Conservation (phyloP, 2,113 vertebrate genomes). For the Menidia beryllina region DNA sequence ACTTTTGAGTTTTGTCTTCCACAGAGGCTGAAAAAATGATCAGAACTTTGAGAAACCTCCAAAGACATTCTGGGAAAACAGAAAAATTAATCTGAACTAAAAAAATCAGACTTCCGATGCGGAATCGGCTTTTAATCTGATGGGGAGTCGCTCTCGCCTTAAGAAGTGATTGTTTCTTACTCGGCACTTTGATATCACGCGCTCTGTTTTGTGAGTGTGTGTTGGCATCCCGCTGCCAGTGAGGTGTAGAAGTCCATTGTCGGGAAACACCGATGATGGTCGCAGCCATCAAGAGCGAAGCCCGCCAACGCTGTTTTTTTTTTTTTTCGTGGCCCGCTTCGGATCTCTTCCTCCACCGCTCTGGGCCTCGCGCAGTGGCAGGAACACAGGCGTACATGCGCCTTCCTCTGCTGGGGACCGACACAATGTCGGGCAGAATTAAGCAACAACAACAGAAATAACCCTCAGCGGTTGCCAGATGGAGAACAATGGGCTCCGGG, state of each 20-base stretch:
- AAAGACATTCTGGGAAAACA: neutral
- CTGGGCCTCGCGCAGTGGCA: slow-evolving; percentile 56
- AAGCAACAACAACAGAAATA: slow-evolving; percentile 86
- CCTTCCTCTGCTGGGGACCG: slow-evolving; percentile 77
- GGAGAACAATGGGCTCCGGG: slow-evolving; percentile 84
- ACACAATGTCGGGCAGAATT: slow-evolving; percentile 84
- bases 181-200: neutral
- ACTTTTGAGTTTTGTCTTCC: neutral
- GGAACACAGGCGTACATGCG: slow-evolving; percentile 53
- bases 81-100: neutral
- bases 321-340: slow-evolving; percentile 70
- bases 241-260: slow-evolving; percentile 6
- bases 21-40: neutral
- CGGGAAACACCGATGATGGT: slow-evolving; percentile 13
- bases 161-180: neutral
- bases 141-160: neutral
- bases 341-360: slow-evolving; percentile 60
- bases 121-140: neutral
- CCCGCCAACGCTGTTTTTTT: slow-evolving; percentile 20
- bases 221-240: slow-evolving; percentile 2
- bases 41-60: neutral
- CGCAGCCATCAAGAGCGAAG: slow-evolving; percentile 19
- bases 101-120: neutral
- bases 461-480: slow-evolving; percentile 80
- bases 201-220: neutral